phyloP scores from a whole-genome alignment of 92 coral and sea anemone species.

The Porites rus region DNA sequence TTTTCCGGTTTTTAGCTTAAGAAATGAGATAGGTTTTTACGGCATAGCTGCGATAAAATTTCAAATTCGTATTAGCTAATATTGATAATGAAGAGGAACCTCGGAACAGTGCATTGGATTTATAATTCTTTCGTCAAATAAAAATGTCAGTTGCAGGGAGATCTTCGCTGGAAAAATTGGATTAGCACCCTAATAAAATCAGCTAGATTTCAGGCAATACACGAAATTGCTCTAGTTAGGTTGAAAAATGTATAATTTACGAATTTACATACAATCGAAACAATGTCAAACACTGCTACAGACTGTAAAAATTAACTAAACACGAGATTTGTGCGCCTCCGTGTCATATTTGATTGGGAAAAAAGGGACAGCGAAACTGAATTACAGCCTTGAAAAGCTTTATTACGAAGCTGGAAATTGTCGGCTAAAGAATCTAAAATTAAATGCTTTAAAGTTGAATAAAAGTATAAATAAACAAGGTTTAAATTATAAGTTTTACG shows the following conservation, averaged over 20 bases:
- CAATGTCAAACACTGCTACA: slow-evolving; percentile 40
- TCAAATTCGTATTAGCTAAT: slow-evolving; percentile 16
- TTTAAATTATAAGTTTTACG: slow-evolving; percentile 25
- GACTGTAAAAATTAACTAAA: slow-evolving; percentile 9
- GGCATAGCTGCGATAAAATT: background rate
- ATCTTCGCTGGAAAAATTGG: background rate
- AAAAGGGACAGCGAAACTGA: background rate
- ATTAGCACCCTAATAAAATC: background rate
- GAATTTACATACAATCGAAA: slow-evolving; percentile 28
- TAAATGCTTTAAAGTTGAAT: background rate
- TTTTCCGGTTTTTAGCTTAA: background rate
- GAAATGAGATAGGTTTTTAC: background rate
- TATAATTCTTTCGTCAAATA: background rate
- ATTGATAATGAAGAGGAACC: slow-evolving; percentile 9
- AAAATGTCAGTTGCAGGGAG: background rate
- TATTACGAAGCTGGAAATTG: background rate
- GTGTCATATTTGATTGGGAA: background rate
- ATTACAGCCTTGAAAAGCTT: background rate
- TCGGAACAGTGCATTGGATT: background rate
- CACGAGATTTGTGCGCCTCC: background rate
- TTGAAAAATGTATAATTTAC: slow-evolving; percentile 27
- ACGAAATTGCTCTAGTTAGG: background rate
- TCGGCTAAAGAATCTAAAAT: background rate
- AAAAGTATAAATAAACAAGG: slow-evolving; percentile 16
- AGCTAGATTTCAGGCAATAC: background rate